Conservation (phyloP, 2,888 invertebrate species). For the Aquatica leii region DNA sequence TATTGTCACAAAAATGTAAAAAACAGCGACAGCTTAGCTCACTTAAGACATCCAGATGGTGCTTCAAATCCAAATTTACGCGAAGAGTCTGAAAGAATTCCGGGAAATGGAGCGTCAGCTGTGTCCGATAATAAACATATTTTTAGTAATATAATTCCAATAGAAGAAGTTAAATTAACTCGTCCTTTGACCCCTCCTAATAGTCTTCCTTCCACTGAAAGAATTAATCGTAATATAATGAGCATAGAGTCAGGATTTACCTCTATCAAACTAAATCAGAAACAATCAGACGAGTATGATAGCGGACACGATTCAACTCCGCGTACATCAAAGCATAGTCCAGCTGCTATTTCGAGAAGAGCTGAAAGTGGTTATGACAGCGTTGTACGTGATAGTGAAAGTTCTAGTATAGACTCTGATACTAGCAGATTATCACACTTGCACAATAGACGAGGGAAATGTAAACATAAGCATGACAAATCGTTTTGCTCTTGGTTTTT, state of each 20-base stretch:
- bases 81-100: conserved; percentile 70
- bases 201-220: conserved; percentile 70
- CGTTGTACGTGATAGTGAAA: conserved; percentile 87
- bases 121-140: conserved; percentile 35
- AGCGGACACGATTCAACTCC: conserved; percentile 87
- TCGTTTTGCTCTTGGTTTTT: conserved; percentile 79
- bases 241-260: conserved; percentile 72
- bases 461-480: conserved; percentile 73
- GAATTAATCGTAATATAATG: conserved; percentile 69
- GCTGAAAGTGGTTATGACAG: conserved; percentile 94
- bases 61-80: conserved; percentile 91
- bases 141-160: conserved; percentile 26
- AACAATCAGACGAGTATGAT: conserved; percentile 76
- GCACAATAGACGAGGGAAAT: conserved; percentile 63
- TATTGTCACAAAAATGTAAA: conserved; percentile 66
- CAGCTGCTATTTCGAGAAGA: conserved; percentile 78
- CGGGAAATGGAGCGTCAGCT: conserved; percentile 68
- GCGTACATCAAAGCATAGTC: conserved; percentile 81
- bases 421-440: conserved; percentile 63
- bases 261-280: conserved; percentile 65
- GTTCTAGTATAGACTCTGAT: conserved; percentile 84
- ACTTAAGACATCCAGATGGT: conserved; percentile 87
- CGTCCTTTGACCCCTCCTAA: conserved; percentile 64
- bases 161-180: conserved; percentile 58
- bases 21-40: conserved; percentile 68